Percentiles rank a stretch among this genome's conserved stretches.
Conservation (phyloP, 2,797 vertebrate species). For the Limosa lapponica region DNA sequence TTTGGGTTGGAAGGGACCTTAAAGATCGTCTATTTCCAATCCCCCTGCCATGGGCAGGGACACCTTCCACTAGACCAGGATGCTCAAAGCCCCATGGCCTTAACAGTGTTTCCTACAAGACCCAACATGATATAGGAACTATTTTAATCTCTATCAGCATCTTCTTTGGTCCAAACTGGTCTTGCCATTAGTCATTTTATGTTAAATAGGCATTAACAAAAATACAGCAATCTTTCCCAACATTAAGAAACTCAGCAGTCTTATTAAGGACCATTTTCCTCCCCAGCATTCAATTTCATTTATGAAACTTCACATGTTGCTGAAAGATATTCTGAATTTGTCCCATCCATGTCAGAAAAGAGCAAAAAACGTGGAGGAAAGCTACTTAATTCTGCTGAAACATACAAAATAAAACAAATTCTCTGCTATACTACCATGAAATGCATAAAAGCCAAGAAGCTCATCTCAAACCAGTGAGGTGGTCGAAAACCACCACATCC, state of each 20-base stretch:
- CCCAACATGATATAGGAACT: neutral
- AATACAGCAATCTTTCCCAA: neutral
- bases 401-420: neutral
- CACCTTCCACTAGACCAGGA: neutral
- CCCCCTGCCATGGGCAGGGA: neutral
- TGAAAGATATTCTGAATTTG: neutral
- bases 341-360: neutral
- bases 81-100: neutral
- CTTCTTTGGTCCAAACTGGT: neutral
- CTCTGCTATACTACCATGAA: neutral
- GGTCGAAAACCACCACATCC: rapidly evolving
- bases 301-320: neutral
- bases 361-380: neutral
- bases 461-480: neutral
- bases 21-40: neutral
- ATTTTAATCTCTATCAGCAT: neutral
- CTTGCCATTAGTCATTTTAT: neutral
- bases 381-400: neutral
- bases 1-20: neutral
- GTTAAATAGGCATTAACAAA: neutral
- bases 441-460: neutral
- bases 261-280: neutral
- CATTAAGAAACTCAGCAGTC: neutral
- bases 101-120: neutral
- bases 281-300: neutral